Evolutionary conservation across 1,140 invertebrate genomes (phyloP), one percentile per base, ranked within the genome.

Genomic region (Pseudomyrmex pallidus): DNA sequence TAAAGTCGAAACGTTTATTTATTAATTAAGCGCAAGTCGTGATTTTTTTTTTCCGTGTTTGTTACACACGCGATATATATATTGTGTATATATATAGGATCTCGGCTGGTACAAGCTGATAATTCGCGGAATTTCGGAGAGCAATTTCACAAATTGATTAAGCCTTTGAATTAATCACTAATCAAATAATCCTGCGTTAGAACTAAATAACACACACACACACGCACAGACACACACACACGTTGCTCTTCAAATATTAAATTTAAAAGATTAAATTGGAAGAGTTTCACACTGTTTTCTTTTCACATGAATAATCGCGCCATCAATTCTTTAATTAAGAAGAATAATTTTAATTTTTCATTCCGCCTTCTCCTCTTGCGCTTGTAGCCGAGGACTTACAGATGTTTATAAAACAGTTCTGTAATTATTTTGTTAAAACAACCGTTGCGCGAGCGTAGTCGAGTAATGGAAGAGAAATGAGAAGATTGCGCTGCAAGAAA

Each of bases 1-100:
- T 80, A 72, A 80, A 80, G 76, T 12, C 35, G 76, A 68, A 72
- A n/a, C 61, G 54, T 59, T 80, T 80, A 59, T 78, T 78, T 70
- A 70, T 72, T 80, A 80, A 59, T 80, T 20, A 72, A 35, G 5
- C 54, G 10, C 46, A 50, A 48, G 13, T 15, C 17, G 12, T 70
- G 20, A 48, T 22, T n/a, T n/a, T 5, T 12, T 66, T 13, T 59
- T 35, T 59, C 20, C 13, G 15, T 22, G 44, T 1, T 50, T 48
- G 13, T 7, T 35, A 2, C 22, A 25, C 4, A 5, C 35, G 35
- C 4, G 4, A 35, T 35, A 35, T 35, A 35, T 35, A 35, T 35
- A 35, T 35, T 5, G 5, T 35, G 5, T 35, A 35, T 35, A 35
- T 35, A 35, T 35, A 35, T 35, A 35, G 35, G 0, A 35, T 35